A percentile compares a stretch with the other conserved stretches of the same genome.
Conservation (phyloP, 2,113 vertebrate genomes). For the Salvelinus fontinalis region DNA sequence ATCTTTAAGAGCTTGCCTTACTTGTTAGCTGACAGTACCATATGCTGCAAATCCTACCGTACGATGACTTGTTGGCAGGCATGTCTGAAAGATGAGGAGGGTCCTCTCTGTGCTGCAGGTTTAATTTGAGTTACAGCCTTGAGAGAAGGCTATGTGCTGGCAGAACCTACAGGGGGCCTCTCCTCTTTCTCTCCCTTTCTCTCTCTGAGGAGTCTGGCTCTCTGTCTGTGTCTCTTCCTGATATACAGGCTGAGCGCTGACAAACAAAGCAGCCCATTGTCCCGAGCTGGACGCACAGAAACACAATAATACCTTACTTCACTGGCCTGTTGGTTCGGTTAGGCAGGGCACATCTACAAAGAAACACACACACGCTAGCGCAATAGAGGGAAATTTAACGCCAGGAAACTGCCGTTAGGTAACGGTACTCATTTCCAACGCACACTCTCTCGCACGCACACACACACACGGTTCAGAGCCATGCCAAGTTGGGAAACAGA, state of each 20-base stretch:
- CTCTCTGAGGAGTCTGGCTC: neutral
- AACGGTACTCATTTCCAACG: neutral
- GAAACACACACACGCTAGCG: neutral
- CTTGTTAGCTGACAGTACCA: neutral
- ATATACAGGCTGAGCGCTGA: neutral
- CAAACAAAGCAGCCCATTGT: conserved; percentile 30
- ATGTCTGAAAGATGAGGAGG: neutral
- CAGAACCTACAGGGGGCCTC: neutral
- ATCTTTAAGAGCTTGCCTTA: neutral
- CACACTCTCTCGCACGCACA: neutral
- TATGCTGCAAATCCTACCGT: no score
- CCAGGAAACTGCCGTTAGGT: conserved; percentile 22
- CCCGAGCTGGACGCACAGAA: conserved; percentile 8
- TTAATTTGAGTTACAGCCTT: neutral
- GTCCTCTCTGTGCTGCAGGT: no score
- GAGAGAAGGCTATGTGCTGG: neutral
- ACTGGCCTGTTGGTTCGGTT: conserved; percentile 26
- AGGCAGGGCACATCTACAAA: conserved; percentile 36
- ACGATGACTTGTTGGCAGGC: neutral
- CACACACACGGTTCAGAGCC: neutral
- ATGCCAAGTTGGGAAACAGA: conserved; percentile 40
- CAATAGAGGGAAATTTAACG: neutral
- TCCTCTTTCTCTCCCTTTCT: neutral
- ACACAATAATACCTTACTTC: conserved; percentile 34
- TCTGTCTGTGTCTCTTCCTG: neutral